Evolutionary conservation across 53 echinoderm and acorn worm species (phyloP).

Genomic region (Paracentrotus lividus): DNA sequence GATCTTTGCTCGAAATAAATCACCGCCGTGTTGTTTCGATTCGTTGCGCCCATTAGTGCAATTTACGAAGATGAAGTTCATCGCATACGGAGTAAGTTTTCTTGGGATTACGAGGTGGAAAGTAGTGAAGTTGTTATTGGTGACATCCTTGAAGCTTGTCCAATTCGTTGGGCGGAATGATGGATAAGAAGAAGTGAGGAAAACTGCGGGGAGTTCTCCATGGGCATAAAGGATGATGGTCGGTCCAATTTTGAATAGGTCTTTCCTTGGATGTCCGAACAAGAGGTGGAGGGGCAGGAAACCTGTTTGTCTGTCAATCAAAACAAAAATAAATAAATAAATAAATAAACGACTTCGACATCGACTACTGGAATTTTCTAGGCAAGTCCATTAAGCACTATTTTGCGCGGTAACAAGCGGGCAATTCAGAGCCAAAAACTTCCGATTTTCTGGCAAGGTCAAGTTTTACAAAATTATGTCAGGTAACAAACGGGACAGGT

Average conservation of each 20-base stretch:
- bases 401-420: too few relatives aligned
- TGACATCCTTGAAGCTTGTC: not conserved
- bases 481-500: too few relatives aligned
- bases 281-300: not conserved
- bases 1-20: slow-evolving; percentile 47
- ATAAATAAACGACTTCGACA: too few relatives aligned
- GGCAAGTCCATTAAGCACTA: too few relatives aligned
- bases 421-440: too few relatives aligned
- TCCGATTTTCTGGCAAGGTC: too few relatives aligned
- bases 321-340: too few relatives aligned
- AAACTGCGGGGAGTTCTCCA: not conserved
- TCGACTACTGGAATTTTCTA: too few relatives aligned
- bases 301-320: not conserved
- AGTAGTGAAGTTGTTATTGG: not conserved
- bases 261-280: not conserved
- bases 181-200: slow-evolving; percentile 8
- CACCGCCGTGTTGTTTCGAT: slow-evolving; percentile 21
- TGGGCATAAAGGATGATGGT: slow-evolving; percentile 22
- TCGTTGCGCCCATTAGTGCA: slow-evolving; percentile 5
- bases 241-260: not conserved
- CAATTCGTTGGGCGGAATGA: not conserved
- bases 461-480: too few relatives aligned
- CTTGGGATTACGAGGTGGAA: slow-evolving; percentile 5
- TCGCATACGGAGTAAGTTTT: slow-evolving; percentile 32
- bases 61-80: not conserved